Evolutionary conservation across 1,140 invertebrate species (phyloP).

Genomic region (Propsilocerus akamusi): DNA sequence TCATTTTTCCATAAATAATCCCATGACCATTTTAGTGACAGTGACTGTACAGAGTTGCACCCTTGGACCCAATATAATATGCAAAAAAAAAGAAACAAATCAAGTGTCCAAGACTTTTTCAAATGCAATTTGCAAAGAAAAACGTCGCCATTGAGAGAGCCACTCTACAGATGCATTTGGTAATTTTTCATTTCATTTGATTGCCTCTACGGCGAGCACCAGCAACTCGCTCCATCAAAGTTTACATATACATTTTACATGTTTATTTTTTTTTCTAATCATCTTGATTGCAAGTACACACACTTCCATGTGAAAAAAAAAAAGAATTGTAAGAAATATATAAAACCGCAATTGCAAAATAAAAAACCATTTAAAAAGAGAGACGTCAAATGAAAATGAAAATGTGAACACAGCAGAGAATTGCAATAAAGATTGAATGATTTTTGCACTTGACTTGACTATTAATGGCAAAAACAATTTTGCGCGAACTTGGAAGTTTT

Average conservation of each 20-base stretch:
- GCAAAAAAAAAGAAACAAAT: not conserved
- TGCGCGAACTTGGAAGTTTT: no score
- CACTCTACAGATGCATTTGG: not conserved
- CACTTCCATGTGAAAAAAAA: not conserved
- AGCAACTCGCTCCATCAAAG: not conserved
- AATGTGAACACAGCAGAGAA: no score
- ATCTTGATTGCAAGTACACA: not conserved
- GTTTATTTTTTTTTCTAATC: not conserved
- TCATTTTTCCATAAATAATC: no score
- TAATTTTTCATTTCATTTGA: not conserved
- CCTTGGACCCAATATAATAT: conserved; percentile 2
- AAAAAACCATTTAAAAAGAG: no score
- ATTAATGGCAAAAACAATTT: no score
- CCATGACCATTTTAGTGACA: conserved; percentile 1
- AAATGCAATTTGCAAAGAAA: no score
- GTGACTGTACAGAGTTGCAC: no score
- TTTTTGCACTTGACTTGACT: no score
- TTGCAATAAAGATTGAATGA: no score
- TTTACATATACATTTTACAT: not conserved
- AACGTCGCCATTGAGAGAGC: not conserved
- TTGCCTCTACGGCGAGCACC: not conserved
- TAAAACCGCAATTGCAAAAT: no score
- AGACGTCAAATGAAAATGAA: no score
- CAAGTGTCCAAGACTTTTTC: not conserved
- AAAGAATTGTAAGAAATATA: no score